phyloP scores from a whole-genome alignment of 2,797 vertebrate species.

The Sternotherus odoratus region DNA sequence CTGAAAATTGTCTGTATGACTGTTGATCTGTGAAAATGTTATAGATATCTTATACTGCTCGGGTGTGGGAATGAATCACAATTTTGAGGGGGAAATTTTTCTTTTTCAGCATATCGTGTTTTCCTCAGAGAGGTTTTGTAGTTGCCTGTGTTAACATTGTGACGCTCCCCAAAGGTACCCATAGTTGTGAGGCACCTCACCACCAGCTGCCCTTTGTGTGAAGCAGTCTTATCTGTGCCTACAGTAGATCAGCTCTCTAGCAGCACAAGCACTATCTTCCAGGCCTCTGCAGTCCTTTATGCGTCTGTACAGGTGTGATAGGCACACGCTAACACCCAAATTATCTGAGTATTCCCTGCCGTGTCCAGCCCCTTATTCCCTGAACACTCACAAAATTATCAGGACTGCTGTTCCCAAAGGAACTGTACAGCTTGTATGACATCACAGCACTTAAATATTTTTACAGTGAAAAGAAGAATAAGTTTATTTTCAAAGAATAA shows the following conservation, averaged over 20 bases:
- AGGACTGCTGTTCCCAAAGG: not conserved
- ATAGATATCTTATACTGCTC: not conserved
- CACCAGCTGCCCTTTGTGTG: not conserved
- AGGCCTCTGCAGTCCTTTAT: not conserved
- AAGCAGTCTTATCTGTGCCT: not conserved
- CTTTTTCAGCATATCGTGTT: not conserved
- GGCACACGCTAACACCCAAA: not conserved
- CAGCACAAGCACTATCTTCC: not conserved
- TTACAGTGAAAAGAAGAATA: not conserved
- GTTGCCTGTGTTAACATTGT: not conserved
- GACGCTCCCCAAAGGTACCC: not conserved
- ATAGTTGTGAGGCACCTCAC: not conserved
- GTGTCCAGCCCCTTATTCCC: not conserved
- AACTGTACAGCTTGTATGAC: not conserved
- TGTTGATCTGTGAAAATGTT: not conserved
- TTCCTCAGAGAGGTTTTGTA: not conserved
- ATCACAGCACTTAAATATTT: not conserved
- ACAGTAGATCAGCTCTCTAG: not conserved
- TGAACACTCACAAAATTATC: not conserved
- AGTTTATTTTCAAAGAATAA: not conserved
- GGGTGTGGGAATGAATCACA: not conserved
- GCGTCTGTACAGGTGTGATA: not conserved
- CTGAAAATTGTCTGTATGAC: not conserved
- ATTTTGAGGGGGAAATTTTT: not conserved
- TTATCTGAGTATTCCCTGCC: not conserved